Evolutionary conservation across 1,140 invertebrate species (phyloP), one percentile per base, ranked within the genome.

Genomic region (Drosophila sp.): DNA sequence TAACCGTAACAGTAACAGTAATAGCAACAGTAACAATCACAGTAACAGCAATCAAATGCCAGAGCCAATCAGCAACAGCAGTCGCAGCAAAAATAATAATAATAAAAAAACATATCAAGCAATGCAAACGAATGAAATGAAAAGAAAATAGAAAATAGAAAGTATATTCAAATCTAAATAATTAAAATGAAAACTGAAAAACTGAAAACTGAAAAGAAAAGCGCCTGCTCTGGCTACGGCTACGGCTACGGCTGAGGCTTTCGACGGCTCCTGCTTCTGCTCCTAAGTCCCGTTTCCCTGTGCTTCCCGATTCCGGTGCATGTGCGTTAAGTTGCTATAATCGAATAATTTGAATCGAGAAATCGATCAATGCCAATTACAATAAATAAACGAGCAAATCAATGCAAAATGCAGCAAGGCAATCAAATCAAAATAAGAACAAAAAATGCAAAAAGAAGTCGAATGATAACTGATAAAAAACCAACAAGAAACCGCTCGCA

Each of bases 241-340:
- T 72, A 58, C 63, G 45, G 69, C 69, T 72, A 65, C 18, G 77
- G 66, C 82, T 82, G 64, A 72, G 83, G 83, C 82, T 86, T 80
- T 71, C 58, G 50, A 70, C 83, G 82, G 82, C 82, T 87, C 83
- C 82, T 87, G 82, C 82, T 87, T 87, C 82, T 86, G 82, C 82
- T 87, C 82, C 82, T 87, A 87, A 72, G 82, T 87, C 82, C 82
- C 82, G 82, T 87, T 87, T 87, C 82, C 82, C 82, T 87, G 82
- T 87, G 82, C 82, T 87, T 87, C 83, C 82, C 82, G 82, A 87
- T 79, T 86, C 82, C 82, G 82, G 82, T 87, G 82, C 82, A 87
- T 87, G 82, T 87, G 82, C 82, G 86, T 89, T 87, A 86, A 89
- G 70, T 89, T 87, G 82, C 82, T 87, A 78, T 72, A 66, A 67